Percentiles rank a stretch among this genome's conserved stretches.
These are phyloP conservation scores for Sesamia nonagrioides DNA, from an alignment of 1,140 invertebrate species.

Conservation along the genomic window DNA sequence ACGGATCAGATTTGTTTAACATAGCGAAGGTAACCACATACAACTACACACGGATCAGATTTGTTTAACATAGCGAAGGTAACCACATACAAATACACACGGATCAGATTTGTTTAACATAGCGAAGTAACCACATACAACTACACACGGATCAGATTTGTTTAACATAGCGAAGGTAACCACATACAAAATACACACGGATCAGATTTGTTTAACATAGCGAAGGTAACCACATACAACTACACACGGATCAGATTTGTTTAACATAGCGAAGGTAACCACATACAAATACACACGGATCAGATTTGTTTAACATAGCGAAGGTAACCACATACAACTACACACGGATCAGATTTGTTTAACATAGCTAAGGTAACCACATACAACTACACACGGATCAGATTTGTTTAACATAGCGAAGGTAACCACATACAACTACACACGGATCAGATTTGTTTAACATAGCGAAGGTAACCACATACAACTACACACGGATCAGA, in stretches of 20 bases:
- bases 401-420: neutral
- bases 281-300: neutral
- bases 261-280: neutral
- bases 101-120: constrained; percentile 6
- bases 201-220: constrained; percentile 11
- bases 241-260: neutral
- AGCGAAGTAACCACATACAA: neutral
- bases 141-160: neutral
- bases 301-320: constrained; percentile 7
- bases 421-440: neutral
- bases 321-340: neutral
- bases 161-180: neutral
- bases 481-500: neutral
- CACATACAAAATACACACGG: neutral
- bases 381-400: neutral
- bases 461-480: neutral
- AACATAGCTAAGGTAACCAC: neutral
- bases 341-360: constrained; percentile 1
- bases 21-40: neutral
- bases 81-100: neutral
- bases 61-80: neutral
- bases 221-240: neutral
- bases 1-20: constrained; percentile 6
- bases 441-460: no score
- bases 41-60: neutral